Conservation (phyloP, 2,797 vertebrate genomes). For the Halcyon badia region DNA sequence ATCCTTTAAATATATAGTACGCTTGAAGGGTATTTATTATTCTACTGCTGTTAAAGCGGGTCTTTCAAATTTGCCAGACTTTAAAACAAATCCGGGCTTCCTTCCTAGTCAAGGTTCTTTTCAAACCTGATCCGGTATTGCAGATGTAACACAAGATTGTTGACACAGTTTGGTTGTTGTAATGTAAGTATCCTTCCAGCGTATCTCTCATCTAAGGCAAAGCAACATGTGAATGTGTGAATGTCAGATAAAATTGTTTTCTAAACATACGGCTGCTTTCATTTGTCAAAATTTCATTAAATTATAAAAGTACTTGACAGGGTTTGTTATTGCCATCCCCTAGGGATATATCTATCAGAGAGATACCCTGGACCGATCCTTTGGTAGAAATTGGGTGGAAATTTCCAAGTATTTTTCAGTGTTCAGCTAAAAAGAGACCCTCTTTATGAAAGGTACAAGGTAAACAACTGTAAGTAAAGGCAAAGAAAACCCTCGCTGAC, state of each 20-base stretch:
- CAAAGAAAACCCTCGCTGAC: not conserved
- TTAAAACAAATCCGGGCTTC: conserved; percentile 17
- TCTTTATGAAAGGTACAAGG: fast-evolving
- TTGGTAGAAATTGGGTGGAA: not conserved
- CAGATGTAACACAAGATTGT: not conserved
- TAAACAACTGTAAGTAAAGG: not conserved
- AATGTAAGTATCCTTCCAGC: not conserved
- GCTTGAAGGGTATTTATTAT: conserved; percentile 29
- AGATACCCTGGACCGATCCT: not conserved
- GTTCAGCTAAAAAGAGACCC: fast-evolving
- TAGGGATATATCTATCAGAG: not conserved
- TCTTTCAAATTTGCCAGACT: conserved; percentile 13
- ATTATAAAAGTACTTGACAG: not conserved
- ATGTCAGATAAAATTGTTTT: not conserved
- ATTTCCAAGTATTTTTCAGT: not conserved
- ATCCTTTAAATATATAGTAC: not conserved
- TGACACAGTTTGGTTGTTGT: not conserved
- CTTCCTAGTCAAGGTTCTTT: not conserved
- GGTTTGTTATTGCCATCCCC: not conserved
- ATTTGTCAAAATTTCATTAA: not conserved
- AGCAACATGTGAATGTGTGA: not conserved
- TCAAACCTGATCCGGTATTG: not conserved
- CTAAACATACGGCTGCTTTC: not conserved
- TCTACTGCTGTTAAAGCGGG: not conserved
- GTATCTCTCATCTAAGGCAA: not conserved